Conservation (phyloP, 2,888 invertebrate genomes). For the Synergus laeviventris region DNA sequence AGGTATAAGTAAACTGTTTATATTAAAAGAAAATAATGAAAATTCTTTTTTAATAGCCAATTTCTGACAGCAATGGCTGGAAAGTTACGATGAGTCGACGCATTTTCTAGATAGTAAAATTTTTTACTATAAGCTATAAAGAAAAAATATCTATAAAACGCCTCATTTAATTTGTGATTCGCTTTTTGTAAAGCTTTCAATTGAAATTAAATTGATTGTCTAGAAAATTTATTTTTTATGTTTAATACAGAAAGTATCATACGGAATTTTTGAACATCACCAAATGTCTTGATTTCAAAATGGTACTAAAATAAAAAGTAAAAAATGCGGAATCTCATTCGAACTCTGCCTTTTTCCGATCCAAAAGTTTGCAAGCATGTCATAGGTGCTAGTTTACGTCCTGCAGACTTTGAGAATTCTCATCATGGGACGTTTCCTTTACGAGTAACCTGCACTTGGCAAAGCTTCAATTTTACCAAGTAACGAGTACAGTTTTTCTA, state of each 20-base stretch:
- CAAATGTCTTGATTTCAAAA: neutral
- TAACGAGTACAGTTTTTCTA: slow-evolving; percentile 26
- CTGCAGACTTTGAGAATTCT: slow-evolving; percentile 8
- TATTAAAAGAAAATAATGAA: slow-evolving; percentile 3
- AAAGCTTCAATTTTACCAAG: slow-evolving; percentile 32
- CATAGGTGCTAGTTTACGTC: slow-evolving; percentile 27
- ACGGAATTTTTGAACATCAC: slow-evolving; percentile 1
- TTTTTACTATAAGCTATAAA: neutral
- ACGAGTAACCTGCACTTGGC: slow-evolving; percentile 35
- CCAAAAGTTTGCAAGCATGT: neutral
- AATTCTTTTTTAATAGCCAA: neutral
- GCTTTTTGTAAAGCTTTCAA: too few species aligned
- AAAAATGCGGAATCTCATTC: neutral
- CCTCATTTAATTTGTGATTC: neutral
- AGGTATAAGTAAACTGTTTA: neutral
- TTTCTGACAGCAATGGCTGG: neutral
- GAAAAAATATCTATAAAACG: neutral
- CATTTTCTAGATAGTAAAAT: neutral
- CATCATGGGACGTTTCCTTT: slow-evolving; percentile 6
- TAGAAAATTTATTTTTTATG: too few species aligned
- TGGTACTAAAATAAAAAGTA: neutral
- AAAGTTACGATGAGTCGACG: neutral
- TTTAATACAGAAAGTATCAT: neutral
- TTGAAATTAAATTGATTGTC: too few species aligned
- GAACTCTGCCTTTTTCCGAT: neutral